These are phyloP conservation scores for Coreoperca whiteheadi DNA, from an alignment of 2,113 vertebrate species.

Conservation along the genomic window DNA sequence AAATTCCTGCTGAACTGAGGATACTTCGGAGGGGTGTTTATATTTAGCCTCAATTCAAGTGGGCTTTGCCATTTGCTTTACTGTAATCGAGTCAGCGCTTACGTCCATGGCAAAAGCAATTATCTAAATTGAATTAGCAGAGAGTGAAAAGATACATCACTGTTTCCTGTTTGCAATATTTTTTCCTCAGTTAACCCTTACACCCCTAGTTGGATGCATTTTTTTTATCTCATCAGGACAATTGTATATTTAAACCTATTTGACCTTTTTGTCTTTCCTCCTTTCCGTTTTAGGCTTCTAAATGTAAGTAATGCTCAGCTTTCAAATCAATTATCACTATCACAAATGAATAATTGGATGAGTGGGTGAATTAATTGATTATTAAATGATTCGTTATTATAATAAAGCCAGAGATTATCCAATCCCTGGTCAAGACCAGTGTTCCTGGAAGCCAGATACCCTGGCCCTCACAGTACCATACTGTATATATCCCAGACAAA, in stretches of 20 bases:
- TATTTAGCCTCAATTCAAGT: background rate
- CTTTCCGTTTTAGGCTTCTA: background rate
- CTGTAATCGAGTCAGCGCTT: constrained; percentile 6
- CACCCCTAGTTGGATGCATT: background rate
- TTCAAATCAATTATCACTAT: constrained; percentile 5
- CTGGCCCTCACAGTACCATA: background rate
- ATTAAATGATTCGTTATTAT: background rate
- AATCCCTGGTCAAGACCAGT: background rate
- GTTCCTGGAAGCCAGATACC: background rate
- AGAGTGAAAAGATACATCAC: background rate
- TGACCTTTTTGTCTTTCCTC: background rate
- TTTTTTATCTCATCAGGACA: background rate
- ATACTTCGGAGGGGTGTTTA: background rate
- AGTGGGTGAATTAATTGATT: background rate
- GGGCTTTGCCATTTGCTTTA: background rate
- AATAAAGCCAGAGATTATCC: background rate
- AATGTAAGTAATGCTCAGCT: background rate
- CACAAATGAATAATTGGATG: background rate
- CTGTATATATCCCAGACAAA: background rate
- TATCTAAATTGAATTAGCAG: constrained; percentile 16
- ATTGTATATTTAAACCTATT: background rate
- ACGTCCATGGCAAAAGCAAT: background rate
- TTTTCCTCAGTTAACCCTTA: background rate
- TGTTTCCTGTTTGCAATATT: background rate
- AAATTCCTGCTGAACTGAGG: background rate